phyloP scores from a whole-genome alignment of 2,888 invertebrate species.

The Malacosoma neustria region DNA sequence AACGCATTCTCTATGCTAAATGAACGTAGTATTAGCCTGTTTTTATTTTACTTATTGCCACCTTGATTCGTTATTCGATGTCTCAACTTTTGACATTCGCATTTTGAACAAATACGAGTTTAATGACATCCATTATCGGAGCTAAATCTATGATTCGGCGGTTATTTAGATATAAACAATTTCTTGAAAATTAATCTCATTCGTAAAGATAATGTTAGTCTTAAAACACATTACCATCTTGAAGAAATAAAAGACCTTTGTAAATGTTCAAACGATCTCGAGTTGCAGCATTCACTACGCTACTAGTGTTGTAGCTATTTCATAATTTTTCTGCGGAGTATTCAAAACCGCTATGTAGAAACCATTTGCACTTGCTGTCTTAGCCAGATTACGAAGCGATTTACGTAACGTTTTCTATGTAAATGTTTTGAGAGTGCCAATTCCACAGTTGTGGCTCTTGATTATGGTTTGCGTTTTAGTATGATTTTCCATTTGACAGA shows the following conservation, averaged over 20 bases:
- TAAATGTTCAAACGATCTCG: not conserved
- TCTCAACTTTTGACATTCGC: too few species aligned
- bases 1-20: too few species aligned
- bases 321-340: constrained; percentile 33
- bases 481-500: constrained; percentile 21
- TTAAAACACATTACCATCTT: not conserved
- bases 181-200: constrained; percentile 16
- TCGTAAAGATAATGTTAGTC: constrained; percentile 6
- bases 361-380: constrained; percentile 52
- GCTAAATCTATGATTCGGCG: too few species aligned
- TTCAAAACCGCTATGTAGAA: constrained; percentile 49
- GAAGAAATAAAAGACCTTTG: not conserved
- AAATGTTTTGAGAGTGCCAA: constrained; percentile 51
- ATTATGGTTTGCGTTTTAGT: constrained; percentile 30
- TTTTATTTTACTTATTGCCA: too few species aligned
- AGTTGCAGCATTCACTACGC: constrained; percentile 1
- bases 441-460: constrained; percentile 38
- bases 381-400: constrained; percentile 48
- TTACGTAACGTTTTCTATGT: constrained; percentile 42
- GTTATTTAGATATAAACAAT: constrained; percentile 5
- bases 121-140: too few species aligned
- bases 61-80: too few species aligned
- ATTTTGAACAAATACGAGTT: too few species aligned
- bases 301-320: constrained; percentile 29
- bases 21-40: too few species aligned